These are phyloP conservation scores for Henricia sp. DNA, from an alignment of 53 echinoderm and acorn worm genomes.

Conservation along the genomic window DNA sequence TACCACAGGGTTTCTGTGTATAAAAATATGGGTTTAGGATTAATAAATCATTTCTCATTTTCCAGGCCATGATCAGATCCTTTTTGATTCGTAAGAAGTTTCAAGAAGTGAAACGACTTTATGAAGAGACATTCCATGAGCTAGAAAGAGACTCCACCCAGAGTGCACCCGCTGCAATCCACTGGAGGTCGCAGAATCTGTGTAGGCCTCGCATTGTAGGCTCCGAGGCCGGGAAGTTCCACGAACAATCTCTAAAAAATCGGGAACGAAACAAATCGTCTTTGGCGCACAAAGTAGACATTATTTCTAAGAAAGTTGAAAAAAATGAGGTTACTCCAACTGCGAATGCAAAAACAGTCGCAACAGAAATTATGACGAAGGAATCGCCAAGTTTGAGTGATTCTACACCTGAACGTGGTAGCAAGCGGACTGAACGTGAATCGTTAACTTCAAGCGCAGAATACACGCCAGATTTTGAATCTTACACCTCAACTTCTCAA, in stretches of 20 bases:
- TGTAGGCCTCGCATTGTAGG: too few relatives aligned
- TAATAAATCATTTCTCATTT: not conserved
- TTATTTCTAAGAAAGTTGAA: not conserved
- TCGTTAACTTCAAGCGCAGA: not conserved
- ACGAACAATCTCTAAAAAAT: too few relatives aligned
- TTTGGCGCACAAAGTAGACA: not conserved
- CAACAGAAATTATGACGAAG: not conserved
- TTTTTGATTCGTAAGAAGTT: conserved; percentile 54
- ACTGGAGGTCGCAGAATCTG: conserved; percentile 22
- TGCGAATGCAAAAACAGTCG: not conserved
- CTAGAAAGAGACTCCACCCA: conserved; percentile 11
- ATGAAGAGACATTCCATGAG: conserved; percentile 58
- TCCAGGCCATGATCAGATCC: conserved; percentile 58
- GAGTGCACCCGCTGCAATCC: not conserved
- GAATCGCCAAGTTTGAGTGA: not conserved
- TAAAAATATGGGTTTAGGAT: too few relatives aligned
- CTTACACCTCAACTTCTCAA: conserved; percentile 18
- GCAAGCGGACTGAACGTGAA: not conserved
- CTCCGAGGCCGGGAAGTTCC: too few relatives aligned
- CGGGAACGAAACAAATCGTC: not conserved
- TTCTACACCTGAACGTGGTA: not conserved
- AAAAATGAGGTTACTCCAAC: not conserved
- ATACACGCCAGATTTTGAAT: conserved; percentile 53
- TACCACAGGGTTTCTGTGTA: too few relatives aligned
- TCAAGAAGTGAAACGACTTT: conserved; percentile 46